phyloP scores from a whole-genome alignment of 2,797 vertebrate genomes.

The Scolopax rusticola region DNA sequence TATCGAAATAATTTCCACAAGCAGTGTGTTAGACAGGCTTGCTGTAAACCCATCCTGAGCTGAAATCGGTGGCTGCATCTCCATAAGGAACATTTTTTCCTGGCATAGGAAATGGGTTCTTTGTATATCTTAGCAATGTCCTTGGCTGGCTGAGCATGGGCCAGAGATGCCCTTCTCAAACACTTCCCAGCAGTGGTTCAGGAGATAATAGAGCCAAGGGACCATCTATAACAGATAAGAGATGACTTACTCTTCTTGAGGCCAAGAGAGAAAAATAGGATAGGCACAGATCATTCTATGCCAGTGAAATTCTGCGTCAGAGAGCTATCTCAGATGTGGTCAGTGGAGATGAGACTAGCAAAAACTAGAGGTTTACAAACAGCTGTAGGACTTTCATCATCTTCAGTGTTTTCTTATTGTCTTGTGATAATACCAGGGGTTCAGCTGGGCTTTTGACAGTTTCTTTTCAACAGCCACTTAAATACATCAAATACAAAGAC shows the following conservation, averaged over 20 bases:
- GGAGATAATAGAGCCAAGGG: neutral
- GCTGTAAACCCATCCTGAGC: neutral
- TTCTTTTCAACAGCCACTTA: neutral
- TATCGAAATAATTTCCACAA: neutral
- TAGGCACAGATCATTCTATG: neutral
- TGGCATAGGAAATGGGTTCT: neutral
- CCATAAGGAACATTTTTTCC: neutral
- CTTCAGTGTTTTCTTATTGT: neutral
- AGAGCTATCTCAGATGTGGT: neutral
- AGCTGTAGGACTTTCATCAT: neutral
- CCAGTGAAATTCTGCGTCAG: neutral
- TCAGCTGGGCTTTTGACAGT: too few species aligned
- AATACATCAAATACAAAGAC: neutral
- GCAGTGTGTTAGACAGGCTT: neutral
- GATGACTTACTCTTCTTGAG: neutral
- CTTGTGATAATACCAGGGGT: neutral
- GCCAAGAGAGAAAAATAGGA: neutral
- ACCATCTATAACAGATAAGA: neutral
- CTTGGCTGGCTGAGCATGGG: neutral
- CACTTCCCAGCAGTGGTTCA: neutral
- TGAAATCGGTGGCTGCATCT: neutral
- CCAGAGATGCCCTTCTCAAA: neutral
- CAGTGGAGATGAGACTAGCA: neutral
- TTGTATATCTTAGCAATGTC: rapidly evolving
- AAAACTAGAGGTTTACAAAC: neutral